Evolutionary conservation across 2,888 invertebrate genomes (phyloP).

Genomic region (Platynereis dumerilii): DNA sequence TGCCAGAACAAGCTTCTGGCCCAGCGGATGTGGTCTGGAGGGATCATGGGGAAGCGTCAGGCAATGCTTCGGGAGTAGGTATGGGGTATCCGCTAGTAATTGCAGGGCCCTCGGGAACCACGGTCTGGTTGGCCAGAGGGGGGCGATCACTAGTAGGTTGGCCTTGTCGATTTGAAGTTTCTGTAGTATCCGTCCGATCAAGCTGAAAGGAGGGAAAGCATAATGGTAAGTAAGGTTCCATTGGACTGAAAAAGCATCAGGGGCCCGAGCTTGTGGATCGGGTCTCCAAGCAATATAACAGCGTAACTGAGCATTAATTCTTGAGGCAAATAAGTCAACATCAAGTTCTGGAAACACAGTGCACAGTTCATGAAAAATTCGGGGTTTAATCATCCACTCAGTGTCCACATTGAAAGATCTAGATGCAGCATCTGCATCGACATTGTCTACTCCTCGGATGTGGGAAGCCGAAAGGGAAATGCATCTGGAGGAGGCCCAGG

Average conservation of each 20-base stretch:
- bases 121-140: conserved; percentile 22
- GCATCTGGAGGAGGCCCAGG: conserved; percentile 10
- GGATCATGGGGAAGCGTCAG: neutral
- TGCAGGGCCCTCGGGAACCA: conserved; percentile 12
- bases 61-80: conserved; percentile 5
- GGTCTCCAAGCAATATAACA: conserved; percentile 34
- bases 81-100: conserved; percentile 8
- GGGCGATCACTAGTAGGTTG: conserved; percentile 15
- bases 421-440: conserved; percentile 9
- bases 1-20: neutral
- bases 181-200: conserved; percentile 27
- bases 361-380: neutral
- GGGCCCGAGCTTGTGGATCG: conserved; percentile 30
- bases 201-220: conserved; percentile 36
- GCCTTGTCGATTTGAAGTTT: conserved; percentile 26
- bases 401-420: conserved; percentile 16
- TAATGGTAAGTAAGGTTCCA: conserved; percentile 29
- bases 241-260: conserved; percentile 32
- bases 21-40: neutral
- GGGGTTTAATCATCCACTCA: conserved; percentile 8
- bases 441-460: conserved; percentile 13
- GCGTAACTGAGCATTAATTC: conserved; percentile 28
- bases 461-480: conserved; percentile 12
- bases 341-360: neutral
- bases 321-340: conserved; percentile 35